Base-by-base conservation (phyloP, 2,888 invertebrate species). In the Bedellia somnulentella region DNA sequence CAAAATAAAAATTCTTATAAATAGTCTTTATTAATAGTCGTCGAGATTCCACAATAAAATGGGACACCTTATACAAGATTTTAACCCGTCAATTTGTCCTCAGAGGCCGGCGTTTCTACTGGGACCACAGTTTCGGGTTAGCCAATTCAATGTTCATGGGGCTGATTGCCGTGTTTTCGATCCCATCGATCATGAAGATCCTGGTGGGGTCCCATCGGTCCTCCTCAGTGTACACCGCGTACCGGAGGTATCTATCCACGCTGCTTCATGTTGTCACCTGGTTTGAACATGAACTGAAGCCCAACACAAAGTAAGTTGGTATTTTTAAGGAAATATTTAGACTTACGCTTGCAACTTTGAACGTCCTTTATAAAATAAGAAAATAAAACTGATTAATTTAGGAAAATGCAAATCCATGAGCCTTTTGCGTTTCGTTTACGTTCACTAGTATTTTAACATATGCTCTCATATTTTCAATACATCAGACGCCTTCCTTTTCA, bases 201-300 rank as follows among this genome's bases (percentile, higher is more conserved):
- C 75, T 93, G 5, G 64, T 84, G 3, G 81, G 83, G 41, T 89
- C 93, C 0, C 79, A 81, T 15, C 82, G 84, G 46, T 89, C 90
- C 15, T 78, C 80, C 29, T 82, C 81, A 2, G 58, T 79, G 1
- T 58, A 73, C 27, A 79, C 81, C 1, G 85, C 91, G 0, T 89
- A 89, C 57, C 80, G 77, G 36, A 76, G 94, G 43, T 94, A 94
- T 52, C 58, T 89, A 5, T 81, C 86, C 4, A 94, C 94, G 0
- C 66, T 89, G 24, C 73, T 86, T 3, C 91, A 93, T 47, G 83
- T 87, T 34, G 57, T 82, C 10, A 58, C 82, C 3, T 95, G 94
- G 94, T 91, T 93, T 52, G 80, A 82, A 34, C 63, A 81, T 16
- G 82, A 86, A 30, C 78, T 88, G 17, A 80, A 79, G 38, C 80